A percentile compares a stretch with the other conserved stretches of the same genome.
Conservation (phyloP, 2,797 vertebrate species). For the Amazona ochrocephala region DNA sequence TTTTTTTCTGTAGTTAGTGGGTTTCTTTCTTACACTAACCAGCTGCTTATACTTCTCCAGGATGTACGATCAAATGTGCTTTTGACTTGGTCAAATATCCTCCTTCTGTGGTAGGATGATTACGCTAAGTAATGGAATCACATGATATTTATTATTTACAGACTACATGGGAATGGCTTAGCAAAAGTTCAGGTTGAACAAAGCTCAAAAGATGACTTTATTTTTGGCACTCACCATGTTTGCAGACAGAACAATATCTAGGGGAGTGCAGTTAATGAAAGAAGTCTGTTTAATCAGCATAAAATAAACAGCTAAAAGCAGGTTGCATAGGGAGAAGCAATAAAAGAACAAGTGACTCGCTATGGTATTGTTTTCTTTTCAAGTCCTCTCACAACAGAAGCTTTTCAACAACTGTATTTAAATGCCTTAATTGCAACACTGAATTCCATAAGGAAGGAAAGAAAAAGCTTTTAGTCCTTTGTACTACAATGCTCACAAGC, state of each 20-base stretch:
- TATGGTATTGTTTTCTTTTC: conserved; percentile 63
- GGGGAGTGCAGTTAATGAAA: conserved; percentile 70
- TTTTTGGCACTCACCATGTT: conserved; percentile 59
- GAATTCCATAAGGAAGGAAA: not conserved
- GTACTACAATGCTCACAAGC: not conserved
- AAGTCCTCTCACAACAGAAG: conserved; percentile 61
- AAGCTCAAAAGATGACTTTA: conserved; percentile 49
- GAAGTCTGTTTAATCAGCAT: conserved; percentile 65
- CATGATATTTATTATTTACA: conserved; percentile 63
- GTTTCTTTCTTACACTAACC: not conserved
- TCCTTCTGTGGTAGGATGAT: conserved; percentile 36
- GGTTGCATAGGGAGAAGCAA: conserved; percentile 51
- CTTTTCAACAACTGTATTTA: conserved; percentile 67
- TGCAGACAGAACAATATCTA: conserved; percentile 66
- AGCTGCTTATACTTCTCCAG: not conserved
- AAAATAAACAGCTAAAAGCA: conserved; percentile 69
- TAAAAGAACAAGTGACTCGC: conserved; percentile 37
- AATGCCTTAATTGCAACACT: conserved; percentile 20
- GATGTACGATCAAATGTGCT: not conserved
- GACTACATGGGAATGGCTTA: conserved; percentile 56
- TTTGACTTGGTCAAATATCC: conserved; percentile 11
- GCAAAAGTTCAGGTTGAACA: conserved; percentile 57
- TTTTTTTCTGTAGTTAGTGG: not conserved
- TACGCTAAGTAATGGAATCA: conserved; percentile 32
- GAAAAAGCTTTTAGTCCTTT: conserved; percentile 40